A percentile compares a stretch with the other conserved stretches of the same genome.
Conservation (phyloP, 2,888 invertebrate species). For the Calliopum simillimum region DNA sequence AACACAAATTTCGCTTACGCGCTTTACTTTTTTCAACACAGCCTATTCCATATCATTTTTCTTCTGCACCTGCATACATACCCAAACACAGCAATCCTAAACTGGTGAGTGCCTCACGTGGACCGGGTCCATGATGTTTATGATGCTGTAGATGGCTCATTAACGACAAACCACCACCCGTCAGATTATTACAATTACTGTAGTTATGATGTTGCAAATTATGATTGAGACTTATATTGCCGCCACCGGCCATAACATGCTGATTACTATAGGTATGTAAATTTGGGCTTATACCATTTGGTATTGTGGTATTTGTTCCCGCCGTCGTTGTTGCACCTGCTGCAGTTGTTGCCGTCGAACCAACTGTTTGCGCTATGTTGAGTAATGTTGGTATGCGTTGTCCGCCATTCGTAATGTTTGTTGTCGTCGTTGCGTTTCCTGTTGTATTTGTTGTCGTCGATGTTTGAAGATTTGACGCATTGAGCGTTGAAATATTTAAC, state of each 20-base stretch:
- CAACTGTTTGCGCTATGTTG: constrained; percentile 49
- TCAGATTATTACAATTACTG: constrained; percentile 54
- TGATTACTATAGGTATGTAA: constrained; percentile 61
- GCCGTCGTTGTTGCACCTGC: constrained; percentile 46
- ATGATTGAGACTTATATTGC: constrained; percentile 46
- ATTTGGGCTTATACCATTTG: constrained; percentile 56
- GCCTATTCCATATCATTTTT: too few relatives aligned
- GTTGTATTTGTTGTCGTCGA: constrained; percentile 39
- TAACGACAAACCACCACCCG: constrained; percentile 21
- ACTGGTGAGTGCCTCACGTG: constrained; percentile 85
- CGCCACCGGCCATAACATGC: constrained; percentile 54
- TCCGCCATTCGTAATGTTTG: constrained; percentile 54
- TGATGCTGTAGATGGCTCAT: constrained; percentile 67
- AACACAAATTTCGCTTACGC: too few relatives aligned
- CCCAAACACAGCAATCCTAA: constrained; percentile 84
- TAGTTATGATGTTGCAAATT: constrained; percentile 50
- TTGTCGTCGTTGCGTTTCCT: constrained; percentile 44
- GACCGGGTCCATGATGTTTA: constrained; percentile 71
- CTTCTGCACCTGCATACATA: constrained; percentile 50
- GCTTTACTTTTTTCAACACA: too few relatives aligned
- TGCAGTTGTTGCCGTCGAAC: constrained; percentile 34
- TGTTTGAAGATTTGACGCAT: constrained; percentile 51
- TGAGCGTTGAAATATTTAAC: constrained; percentile 75
- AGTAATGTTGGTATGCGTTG: constrained; percentile 66
- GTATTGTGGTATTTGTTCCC: constrained; percentile 55